These are phyloP conservation scores for Apodemia mormo DNA, from an alignment of 2,888 invertebrate genomes.

Conservation along the genomic window DNA sequence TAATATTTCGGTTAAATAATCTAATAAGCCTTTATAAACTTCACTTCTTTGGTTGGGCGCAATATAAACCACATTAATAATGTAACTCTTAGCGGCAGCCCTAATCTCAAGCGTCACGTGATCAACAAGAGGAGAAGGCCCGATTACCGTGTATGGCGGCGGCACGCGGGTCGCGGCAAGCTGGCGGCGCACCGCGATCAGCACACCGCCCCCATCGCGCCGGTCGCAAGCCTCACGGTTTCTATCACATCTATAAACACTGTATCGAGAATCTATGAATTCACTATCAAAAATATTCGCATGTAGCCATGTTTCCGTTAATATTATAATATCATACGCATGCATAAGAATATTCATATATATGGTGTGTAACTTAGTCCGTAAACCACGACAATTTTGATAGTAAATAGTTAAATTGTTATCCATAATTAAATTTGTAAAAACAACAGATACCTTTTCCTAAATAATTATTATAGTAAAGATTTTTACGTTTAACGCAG, in stretches of 20 bases:
- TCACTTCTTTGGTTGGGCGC: neutral
- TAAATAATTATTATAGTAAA: neutral
- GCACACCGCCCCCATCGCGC: conserved; percentile 26
- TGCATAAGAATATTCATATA: conserved; percentile 32
- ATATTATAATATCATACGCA: conserved; percentile 32
- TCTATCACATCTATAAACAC: conserved; percentile 28
- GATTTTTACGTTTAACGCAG: too few species aligned
- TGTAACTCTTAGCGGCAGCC: neutral
- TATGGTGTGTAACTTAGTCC: conserved; percentile 32
- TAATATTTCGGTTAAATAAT: too few species aligned
- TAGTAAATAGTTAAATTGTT: too few species aligned
- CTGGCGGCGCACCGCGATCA: conserved; percentile 26
- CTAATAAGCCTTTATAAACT: neutral
- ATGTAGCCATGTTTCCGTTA: conserved; percentile 33
- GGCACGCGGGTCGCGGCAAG: conserved; percentile 7
- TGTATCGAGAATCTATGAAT: conserved; percentile 26
- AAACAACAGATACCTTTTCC: too few species aligned
- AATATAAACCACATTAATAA: neutral
- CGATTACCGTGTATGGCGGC: neutral
- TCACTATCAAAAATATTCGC: conserved; percentile 27
- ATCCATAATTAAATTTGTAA: too few species aligned
- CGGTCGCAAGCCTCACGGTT: conserved; percentile 23
- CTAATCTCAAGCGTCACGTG: neutral
- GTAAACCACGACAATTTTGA: too few species aligned
- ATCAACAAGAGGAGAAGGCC: neutral